Evolutionary conservation across 2,888 invertebrate species (phyloP).

Genomic region (Leptinotarsa juncta): DNA sequence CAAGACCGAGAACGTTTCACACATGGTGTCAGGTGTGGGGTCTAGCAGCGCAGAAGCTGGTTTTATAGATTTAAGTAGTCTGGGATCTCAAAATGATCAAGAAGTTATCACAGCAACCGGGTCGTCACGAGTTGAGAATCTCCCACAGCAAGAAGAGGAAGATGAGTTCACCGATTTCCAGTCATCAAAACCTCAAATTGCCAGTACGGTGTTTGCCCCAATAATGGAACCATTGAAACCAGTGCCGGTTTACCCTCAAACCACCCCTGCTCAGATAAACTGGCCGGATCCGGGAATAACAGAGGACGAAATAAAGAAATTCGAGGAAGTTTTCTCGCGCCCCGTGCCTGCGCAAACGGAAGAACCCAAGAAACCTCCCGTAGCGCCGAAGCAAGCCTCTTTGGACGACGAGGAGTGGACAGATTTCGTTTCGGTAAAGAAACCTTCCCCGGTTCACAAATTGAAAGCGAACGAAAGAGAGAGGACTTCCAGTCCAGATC

Average conservation of each 20-base stretch:
- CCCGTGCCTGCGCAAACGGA: neutral
- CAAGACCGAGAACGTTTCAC: neutral
- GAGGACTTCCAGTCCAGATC: conserved; percentile 59
- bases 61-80: neutral
- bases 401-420: conserved; percentile 72
- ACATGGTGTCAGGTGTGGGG: neutral
- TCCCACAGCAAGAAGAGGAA: conserved; percentile 48
- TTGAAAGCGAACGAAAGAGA: conserved; percentile 46
- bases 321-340: conserved; percentile 57
- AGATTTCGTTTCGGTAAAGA: conserved; percentile 68
- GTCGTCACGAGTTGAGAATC: neutral
- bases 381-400: conserved; percentile 26
- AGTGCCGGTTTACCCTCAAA: conserved; percentile 34
- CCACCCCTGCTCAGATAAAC: conserved; percentile 67
- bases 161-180: conserved; percentile 65
- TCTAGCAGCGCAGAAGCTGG: neutral
- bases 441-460: conserved; percentile 52
- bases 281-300: conserved; percentile 74
- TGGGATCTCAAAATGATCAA: neutral
- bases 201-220: conserved; percentile 14
- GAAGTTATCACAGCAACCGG: neutral
- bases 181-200: conserved; percentile 44
- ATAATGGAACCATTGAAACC: conserved; percentile 55
- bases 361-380: neutral
- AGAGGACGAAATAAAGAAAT: conserved; percentile 61